Evolutionary conservation across 2,888 invertebrate genomes (phyloP).

Genomic region (Prionchulus punctatus): DNA sequence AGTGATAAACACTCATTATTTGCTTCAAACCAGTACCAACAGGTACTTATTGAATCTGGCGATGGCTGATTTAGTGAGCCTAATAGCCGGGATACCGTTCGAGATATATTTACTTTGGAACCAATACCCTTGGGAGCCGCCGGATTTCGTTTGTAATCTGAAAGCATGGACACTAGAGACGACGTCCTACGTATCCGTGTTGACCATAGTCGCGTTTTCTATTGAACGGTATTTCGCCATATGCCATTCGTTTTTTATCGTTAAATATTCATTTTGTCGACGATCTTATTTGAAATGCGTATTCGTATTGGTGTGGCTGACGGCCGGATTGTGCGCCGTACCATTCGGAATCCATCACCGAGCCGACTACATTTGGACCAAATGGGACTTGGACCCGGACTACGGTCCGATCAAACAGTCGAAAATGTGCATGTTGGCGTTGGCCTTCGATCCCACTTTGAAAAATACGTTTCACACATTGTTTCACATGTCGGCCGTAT

Average conservation of each 20-base stretch:
- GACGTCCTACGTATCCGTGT: conserved; percentile 19
- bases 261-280: conserved; percentile 15
- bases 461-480: too few species aligned
- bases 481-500: conserved; percentile 2
- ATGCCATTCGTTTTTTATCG: conserved; percentile 18
- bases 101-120: conserved; percentile 19
- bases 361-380: conserved; percentile 19
- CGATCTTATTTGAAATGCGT: conserved; percentile 11
- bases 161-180: conserved; percentile 20
- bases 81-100: conserved; percentile 20
- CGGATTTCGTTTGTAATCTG: conserved; percentile 20
- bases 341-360: conserved; percentile 19
- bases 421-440: conserved; percentile 21
- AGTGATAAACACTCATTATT: too few species aligned
- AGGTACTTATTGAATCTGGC: conserved; percentile 19
- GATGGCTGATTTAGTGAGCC: conserved; percentile 18
- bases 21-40: neutral
- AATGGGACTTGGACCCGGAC: conserved; percentile 16
- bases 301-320: conserved; percentile 16
- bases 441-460: conserved; percentile 15
- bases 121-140: conserved; percentile 22
- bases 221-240: conserved; percentile 22
- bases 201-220: conserved; percentile 20
- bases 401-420: conserved; percentile 15
- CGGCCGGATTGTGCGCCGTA: conserved; percentile 18